Percentiles rank a stretch among this genome's conserved stretches.
Evolutionary conservation across 2,113 vertebrate species (phyloP).

Genomic region (Silurus meridionalis): DNA sequence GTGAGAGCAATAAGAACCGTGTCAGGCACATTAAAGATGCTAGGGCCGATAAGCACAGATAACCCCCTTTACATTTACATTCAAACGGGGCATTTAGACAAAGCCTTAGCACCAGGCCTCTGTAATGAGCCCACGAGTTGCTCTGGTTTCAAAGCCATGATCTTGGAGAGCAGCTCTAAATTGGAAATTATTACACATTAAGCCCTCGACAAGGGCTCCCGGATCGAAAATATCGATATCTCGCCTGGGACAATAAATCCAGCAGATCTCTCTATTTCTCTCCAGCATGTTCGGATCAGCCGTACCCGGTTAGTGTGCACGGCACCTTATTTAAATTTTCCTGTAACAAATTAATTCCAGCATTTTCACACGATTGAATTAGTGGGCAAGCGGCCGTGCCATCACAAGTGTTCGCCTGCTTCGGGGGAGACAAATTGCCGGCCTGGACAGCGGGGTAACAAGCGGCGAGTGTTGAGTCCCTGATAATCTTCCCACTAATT

Average conservation of each 20-base stretch:
- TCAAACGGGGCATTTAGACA: constrained; percentile 93
- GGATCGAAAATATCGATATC: constrained; percentile 99
- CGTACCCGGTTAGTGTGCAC: constrained; percentile 86
- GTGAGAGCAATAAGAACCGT: constrained; percentile 86
- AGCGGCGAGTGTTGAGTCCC: constrained; percentile 99
- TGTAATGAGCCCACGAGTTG: constrained; percentile 89
- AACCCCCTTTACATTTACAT: constrained; percentile 82
- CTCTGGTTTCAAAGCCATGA: constrained; percentile 93
- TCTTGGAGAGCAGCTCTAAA: constrained; percentile 99
- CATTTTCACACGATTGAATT: constrained; percentile 99
- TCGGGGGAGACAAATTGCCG: constrained; percentile 98
- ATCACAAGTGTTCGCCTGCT: constrained; percentile 99
- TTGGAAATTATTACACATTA: constrained; percentile 99
- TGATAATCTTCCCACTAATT: constrained; percentile 99
- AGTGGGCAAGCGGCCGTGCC: constrained; percentile 96
- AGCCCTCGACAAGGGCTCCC: constrained; percentile 85
- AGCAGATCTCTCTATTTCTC: constrained; percentile 75
- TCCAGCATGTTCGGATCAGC: not conserved
- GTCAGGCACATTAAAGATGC: constrained; percentile 92
- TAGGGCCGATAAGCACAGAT: constrained; percentile 79
- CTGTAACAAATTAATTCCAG: constrained; percentile 99
- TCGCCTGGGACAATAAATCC: constrained; percentile 99
- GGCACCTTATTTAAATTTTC: constrained; percentile 99
- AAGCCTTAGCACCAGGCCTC: constrained; percentile 92
- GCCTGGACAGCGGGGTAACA: constrained; percentile 98